These are phyloP conservation scores for Neomonachus schauinslandi DNA, from an alignment of 2,113 vertebrate species.

Conservation along the genomic window DNA sequence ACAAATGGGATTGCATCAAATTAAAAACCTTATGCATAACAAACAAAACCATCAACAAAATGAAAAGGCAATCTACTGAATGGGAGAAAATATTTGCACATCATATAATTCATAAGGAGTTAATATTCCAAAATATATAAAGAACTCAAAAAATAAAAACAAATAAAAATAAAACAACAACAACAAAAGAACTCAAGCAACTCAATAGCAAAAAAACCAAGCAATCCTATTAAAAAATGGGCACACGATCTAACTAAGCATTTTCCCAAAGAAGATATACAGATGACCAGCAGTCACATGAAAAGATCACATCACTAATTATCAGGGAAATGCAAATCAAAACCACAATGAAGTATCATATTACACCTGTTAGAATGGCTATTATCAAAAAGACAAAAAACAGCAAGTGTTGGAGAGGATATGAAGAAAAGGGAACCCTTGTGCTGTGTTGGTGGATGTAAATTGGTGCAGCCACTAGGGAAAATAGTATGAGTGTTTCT, in stretches of 20 bases:
- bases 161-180: no score
- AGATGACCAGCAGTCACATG: not conserved
- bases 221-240: not conserved
- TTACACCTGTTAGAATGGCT: not conserved
- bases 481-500: not conserved
- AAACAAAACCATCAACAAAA: not conserved
- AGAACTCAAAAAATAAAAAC: not conserved
- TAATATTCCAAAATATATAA: not conserved
- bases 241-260: not conserved
- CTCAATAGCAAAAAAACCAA: not conserved
- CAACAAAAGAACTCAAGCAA: not conserved
- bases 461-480: not conserved
- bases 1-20: not conserved
- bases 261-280: not conserved
- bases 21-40: not conserved
- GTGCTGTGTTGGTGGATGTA: not conserved
- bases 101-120: not conserved
- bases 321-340: not conserved
- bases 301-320: not conserved
- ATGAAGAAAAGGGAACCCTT: not conserved
- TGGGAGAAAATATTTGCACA: not conserved
- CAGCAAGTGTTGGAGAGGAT: not conserved
- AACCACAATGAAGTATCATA: not conserved
- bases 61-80: not conserved
- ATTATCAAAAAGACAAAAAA: not conserved